Percentiles rank a stretch among this genome's conserved stretches.
Evolutionary conservation across 2,113 vertebrate genomes (phyloP).

Genomic region (Anseranas semipalmata): DNA sequence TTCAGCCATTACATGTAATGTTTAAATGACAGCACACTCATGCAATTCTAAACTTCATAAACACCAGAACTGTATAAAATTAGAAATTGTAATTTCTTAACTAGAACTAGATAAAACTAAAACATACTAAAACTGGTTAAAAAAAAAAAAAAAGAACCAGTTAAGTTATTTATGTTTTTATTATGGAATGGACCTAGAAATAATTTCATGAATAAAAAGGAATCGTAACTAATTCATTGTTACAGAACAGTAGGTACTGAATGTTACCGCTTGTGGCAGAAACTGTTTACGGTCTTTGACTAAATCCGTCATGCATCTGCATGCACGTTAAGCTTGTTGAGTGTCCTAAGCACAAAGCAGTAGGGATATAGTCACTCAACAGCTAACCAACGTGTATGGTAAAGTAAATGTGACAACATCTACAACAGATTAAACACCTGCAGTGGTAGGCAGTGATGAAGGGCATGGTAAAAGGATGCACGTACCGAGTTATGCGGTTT

Average conservation of each 20-base stretch:
- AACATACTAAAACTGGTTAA: neutral
- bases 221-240: neutral
- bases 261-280: neutral
- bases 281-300: neutral
- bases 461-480: neutral
- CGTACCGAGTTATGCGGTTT: neutral
- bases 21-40: neutral
- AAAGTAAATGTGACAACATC: neutral
- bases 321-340: neutral
- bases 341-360: neutral
- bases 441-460: neutral
- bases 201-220: neutral
- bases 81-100: neutral
- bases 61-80: neutral
- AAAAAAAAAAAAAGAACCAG: neutral
- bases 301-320: neutral
- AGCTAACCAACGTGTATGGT: neutral
- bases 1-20: fast-evolving
- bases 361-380: neutral
- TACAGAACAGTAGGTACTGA: neutral
- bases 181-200: neutral
- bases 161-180: neutral
- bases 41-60: neutral
- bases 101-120: neutral
- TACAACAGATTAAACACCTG: neutral